Evolutionary conservation across 2,113 vertebrate genomes (phyloP).

Genomic region (Cavia porcellus): DNA sequence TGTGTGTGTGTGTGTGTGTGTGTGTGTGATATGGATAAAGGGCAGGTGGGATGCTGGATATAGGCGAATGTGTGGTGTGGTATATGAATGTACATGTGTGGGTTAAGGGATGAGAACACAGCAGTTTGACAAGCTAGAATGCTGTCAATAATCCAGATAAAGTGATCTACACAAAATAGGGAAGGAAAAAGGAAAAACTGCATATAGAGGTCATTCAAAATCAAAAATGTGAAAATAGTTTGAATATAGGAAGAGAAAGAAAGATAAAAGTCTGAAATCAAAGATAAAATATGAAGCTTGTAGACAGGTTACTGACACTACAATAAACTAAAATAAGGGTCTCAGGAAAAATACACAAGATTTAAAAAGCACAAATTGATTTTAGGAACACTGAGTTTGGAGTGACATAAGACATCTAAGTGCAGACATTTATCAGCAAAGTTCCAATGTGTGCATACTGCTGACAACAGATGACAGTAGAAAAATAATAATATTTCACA

Average conservation of each 20-base stretch:
- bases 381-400: background rate
- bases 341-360: background rate
- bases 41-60: background rate
- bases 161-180: background rate
- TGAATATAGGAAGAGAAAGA: background rate
- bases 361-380: constrained; percentile 1
- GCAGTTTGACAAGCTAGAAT: background rate
- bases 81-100: background rate
- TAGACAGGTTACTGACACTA: background rate
- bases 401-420: background rate
- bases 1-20: background rate
- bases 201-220: background rate
- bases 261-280: background rate
- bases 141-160: background rate
- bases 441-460: background rate
- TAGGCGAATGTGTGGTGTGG: background rate
- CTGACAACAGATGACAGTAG: background rate
- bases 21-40: background rate
- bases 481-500: background rate
- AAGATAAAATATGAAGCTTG: background rate
- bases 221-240: background rate
- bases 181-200: background rate
- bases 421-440: background rate
- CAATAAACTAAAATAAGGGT: background rate
- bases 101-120: background rate